Percentiles rank a stretch among this genome's conserved stretches.
These are phyloP conservation scores for Phainopepla nitens DNA, from an alignment of 2,113 vertebrate species.

Conservation along the genomic window DNA sequence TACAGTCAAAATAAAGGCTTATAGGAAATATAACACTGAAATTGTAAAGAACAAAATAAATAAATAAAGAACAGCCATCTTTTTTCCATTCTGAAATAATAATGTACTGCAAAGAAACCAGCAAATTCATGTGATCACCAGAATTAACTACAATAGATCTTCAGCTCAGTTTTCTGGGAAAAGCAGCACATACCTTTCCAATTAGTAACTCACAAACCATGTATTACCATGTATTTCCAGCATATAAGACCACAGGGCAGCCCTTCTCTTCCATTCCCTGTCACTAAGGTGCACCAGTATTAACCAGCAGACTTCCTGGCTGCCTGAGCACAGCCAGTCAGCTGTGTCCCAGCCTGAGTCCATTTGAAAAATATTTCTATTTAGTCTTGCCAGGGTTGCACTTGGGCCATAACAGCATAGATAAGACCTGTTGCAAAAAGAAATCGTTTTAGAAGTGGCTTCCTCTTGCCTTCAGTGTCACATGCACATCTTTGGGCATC, in stretches of 20 bases:
- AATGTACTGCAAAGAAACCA: not conserved
- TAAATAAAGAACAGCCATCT: not conserved
- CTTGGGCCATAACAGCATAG: not conserved
- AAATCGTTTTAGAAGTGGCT: not conserved
- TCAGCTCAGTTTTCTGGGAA: not conserved
- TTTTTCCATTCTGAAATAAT: not conserved
- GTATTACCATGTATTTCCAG: not conserved
- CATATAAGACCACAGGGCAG: not conserved
- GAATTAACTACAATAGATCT: not conserved
- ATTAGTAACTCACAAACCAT: not conserved
- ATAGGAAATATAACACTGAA: not conserved
- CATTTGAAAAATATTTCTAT: not conserved
- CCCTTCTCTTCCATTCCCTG: not conserved
- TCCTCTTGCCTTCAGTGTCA: not conserved
- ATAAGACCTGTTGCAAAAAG: not conserved
- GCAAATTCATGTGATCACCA: not conserved
- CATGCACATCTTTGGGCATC: rapidly evolving
- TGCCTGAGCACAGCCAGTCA: not conserved
- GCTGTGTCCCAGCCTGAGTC: not conserved
- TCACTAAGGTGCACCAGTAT: not conserved
- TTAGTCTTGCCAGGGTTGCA: not conserved
- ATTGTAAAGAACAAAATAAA: not conserved
- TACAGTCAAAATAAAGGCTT: not conserved
- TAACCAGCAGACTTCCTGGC: not conserved
- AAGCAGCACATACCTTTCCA: not conserved